Evolutionary conservation across 2,797 vertebrate species (phyloP).

Genomic region (Eremophila alpestris): DNA sequence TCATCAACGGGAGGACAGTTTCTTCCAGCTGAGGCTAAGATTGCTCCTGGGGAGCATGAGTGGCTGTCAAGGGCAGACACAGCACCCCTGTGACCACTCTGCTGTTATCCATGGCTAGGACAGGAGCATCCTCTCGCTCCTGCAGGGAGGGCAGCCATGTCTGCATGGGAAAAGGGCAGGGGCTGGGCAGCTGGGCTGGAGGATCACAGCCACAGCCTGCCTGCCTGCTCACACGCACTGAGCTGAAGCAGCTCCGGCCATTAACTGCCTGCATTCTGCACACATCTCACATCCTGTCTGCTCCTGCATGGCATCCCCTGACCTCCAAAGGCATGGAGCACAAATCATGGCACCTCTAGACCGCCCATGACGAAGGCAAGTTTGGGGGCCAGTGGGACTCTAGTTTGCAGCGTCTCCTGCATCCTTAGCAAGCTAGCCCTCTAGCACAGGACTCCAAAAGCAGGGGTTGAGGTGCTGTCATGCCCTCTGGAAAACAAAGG

Average conservation of each 20-base stretch:
- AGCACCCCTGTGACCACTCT: rapidly evolving
- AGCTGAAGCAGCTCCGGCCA: not conserved
- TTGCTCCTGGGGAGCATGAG: rapidly evolving
- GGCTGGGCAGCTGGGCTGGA: rapidly evolving
- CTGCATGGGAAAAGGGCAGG: rapidly evolving
- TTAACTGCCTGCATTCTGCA: rapidly evolving
- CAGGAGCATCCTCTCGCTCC: not conserved
- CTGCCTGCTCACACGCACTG: rapidly evolving
- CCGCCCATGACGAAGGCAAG: not conserved
- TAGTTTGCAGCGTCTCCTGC: rapidly evolving
- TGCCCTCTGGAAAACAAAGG: rapidly evolving
- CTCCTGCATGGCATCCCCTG: not conserved
- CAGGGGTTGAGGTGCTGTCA: rapidly evolving
- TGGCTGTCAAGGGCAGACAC: rapidly evolving
- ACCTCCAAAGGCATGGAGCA: not conserved
- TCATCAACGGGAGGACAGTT: rapidly evolving
- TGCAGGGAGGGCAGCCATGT: not conserved
- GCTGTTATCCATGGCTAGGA: not conserved
- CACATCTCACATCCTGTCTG: not conserved
- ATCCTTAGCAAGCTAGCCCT: rapidly evolving
- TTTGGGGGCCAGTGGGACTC: rapidly evolving
- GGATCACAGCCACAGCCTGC: not conserved
- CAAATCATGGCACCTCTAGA: rapidly evolving
- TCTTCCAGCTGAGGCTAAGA: not conserved
- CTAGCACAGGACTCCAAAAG: not conserved